Evolutionary conservation across 2,888 invertebrate genomes (phyloP).

Genomic region (Hypena proboscidalis): DNA sequence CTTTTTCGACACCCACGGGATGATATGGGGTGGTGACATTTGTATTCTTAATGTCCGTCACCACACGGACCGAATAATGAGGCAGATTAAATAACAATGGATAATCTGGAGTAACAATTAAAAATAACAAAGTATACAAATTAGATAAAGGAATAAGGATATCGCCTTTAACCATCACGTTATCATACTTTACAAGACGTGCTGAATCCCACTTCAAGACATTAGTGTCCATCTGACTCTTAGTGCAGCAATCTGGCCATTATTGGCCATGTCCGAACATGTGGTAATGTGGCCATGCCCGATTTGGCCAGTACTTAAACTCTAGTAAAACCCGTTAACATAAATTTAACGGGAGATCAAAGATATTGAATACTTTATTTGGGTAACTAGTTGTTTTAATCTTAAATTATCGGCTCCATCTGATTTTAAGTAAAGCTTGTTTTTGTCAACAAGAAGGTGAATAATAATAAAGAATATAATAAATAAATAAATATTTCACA

Average conservation of each 20-base stretch:
- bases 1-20: too few relatives aligned
- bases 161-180: not conserved
- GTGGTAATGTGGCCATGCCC: constrained; percentile 10
- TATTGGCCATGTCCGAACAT: constrained; percentile 1
- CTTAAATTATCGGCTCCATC: constrained; percentile 3
- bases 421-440: too few relatives aligned
- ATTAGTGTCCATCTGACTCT: constrained; percentile 5
- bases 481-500: too few relatives aligned
- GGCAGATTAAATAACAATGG: too few relatives aligned
- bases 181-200: constrained; percentile 5
- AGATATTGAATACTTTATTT: constrained; percentile 16
- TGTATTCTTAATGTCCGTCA: too few relatives aligned
- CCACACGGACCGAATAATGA: too few relatives aligned
- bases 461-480: too few relatives aligned
- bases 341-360: constrained; percentile 17
- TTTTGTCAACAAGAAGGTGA: too few relatives aligned
- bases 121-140: too few relatives aligned
- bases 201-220: not conserved
- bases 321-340: not conserved
- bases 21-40: too few relatives aligned
- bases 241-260: constrained; percentile 1
- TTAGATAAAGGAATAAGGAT: too few relatives aligned
- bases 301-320: constrained; percentile 4
- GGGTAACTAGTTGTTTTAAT: constrained; percentile 9
- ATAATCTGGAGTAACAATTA: too few relatives aligned